Percentiles rank a stretch among this genome's conserved stretches.
These are phyloP conservation scores for Papilio helenus DNA, from an alignment of 1,140 invertebrate genomes.

Conservation along the genomic window DNA sequence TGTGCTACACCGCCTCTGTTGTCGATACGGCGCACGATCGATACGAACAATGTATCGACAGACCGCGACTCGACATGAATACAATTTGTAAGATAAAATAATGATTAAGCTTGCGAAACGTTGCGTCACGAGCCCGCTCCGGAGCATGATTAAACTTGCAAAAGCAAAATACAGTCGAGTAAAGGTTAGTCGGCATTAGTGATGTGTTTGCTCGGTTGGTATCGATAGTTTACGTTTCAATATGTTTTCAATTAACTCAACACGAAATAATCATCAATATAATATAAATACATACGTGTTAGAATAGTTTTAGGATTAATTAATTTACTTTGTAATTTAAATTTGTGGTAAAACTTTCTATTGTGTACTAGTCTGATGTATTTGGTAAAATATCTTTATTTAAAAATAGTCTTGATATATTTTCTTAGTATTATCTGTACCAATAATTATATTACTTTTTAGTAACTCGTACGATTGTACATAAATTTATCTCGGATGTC, in stretches of 20 bases:
- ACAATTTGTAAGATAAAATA: slow-evolving; percentile 82
- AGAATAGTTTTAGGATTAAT: background rate
- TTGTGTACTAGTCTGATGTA: no score
- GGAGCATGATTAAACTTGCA: slow-evolving; percentile 81
- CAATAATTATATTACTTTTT: no score
- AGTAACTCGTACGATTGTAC: no score
- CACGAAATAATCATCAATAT: background rate
- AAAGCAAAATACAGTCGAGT: slow-evolving; percentile 79
- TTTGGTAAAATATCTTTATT: background rate
- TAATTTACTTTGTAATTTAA: background rate
- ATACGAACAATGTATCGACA: slow-evolving; percentile 57
- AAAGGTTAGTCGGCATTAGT: slow-evolving; percentile 77
- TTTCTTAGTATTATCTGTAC: no score
- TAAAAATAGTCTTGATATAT: background rate
- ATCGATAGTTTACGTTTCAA: slow-evolving; percentile 45
- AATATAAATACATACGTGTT: background rate
- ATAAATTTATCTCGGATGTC: no score
- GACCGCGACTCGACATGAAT: slow-evolving; percentile 65
- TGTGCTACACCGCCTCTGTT: slow-evolving; percentile 24
- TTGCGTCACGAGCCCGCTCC: slow-evolving; percentile 76
- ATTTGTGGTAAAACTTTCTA: no score
- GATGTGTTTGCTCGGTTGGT: slow-evolving; percentile 47
- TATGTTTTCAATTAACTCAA: background rate
- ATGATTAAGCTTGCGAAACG: slow-evolving; percentile 80
- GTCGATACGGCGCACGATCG: slow-evolving; percentile 43